A percentile compares a stretch with the other conserved stretches of the same genome.
phyloP scores from a whole-genome alignment of 2,888 invertebrate genomes.

The Cataglyphis albicans region DNA sequence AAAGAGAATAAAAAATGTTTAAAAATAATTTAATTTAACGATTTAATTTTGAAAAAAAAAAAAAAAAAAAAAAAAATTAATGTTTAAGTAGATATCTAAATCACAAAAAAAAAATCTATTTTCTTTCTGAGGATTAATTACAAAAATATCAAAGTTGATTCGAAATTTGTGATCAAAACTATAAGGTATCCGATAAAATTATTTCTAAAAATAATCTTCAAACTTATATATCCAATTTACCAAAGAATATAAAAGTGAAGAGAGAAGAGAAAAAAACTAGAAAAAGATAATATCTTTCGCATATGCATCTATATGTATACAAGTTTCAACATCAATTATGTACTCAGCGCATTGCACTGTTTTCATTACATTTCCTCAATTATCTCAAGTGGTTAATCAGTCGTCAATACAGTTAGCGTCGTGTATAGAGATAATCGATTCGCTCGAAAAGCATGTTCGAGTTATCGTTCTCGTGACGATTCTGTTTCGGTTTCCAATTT shows the following conservation, averaged over 20 bases:
- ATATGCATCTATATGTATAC: not conserved
- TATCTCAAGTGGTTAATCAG: conserved; percentile 25
- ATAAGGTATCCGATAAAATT: not conserved
- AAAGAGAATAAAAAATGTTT: no score
- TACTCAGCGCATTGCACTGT: not conserved
- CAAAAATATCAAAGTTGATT: not conserved
- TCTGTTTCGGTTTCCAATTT: conserved; percentile 51
- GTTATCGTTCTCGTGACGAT: conserved; percentile 35
- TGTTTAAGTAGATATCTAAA: not conserved
- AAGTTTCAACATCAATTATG: not conserved
- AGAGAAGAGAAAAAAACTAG: not conserved
- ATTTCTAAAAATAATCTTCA: not conserved
- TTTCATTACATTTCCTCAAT: conserved; percentile 18
- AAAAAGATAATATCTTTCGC: not conserved
- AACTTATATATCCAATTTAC: not conserved
- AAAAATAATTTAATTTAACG: not conserved
- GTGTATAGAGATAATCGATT: conserved; percentile 39
- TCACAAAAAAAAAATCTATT: not conserved
- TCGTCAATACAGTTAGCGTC: not conserved
- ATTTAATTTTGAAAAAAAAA: not conserved
- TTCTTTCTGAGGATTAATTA: not conserved
- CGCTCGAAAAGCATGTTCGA: conserved; percentile 28
- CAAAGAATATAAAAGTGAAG: not conserved
- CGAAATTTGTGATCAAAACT: not conserved
- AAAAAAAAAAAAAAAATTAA: not conserved